phyloP scores from a whole-genome alignment of 2,113 vertebrate genomes.

The Cephalopholis sonnerati region DNA sequence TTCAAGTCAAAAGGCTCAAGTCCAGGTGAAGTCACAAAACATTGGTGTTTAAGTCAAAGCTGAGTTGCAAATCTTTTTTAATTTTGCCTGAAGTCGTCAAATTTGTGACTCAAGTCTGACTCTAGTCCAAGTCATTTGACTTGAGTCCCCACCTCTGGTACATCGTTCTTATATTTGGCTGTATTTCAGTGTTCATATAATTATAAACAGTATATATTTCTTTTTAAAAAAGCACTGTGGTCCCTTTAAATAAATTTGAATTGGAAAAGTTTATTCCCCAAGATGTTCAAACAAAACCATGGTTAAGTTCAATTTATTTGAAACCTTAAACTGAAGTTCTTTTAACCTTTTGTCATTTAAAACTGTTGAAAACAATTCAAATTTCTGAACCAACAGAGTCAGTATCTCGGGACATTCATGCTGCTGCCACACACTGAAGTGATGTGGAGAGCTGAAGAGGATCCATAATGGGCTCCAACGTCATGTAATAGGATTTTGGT shows the following conservation, averaged over 20 bases:
- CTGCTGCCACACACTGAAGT: background rate
- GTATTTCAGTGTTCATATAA: no score
- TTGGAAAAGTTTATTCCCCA: background rate
- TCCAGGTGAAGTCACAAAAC: no score
- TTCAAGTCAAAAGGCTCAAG: no score
- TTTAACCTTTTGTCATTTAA: background rate
- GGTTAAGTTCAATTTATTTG: no score
- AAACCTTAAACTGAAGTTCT: background rate
- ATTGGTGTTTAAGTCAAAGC: no score
- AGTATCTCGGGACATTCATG: background rate
- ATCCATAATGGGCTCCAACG: conserved; percentile 28
- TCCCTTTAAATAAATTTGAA: background rate
- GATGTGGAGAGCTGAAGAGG: conserved; percentile 16
- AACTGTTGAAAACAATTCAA: background rate
- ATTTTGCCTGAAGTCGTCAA: no score
- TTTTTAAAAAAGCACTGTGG: background rate
- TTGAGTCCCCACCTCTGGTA: no score
- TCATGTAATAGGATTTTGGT: conserved; percentile 64
- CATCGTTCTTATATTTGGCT: no score
- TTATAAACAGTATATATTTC: no score
- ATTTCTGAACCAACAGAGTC: background rate
- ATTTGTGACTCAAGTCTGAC: no score
- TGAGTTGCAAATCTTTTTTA: no score
- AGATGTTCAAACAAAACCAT: background rate
- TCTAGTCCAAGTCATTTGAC: no score